Conservation (phyloP, 1,140 invertebrate species). For the Hycleus phaleratus region DNA sequence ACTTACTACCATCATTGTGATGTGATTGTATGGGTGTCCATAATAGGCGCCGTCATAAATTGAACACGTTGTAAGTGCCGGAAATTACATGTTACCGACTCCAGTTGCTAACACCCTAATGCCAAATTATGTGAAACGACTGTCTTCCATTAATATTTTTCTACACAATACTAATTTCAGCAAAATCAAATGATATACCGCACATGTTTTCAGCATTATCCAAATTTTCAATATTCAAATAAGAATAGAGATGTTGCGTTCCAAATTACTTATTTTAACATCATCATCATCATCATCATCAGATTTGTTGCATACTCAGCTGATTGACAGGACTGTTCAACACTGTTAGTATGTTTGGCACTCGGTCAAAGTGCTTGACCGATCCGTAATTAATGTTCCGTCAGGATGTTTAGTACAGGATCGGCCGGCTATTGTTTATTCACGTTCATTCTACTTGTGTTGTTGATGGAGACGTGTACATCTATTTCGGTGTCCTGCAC, state of each 20-base stretch:
- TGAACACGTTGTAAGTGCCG: slow-evolving; percentile 7
- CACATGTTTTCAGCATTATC: not conserved
- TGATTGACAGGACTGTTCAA: slow-evolving; percentile 11
- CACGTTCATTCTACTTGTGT: too few species aligned
- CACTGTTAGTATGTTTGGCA: slow-evolving; percentile 10
- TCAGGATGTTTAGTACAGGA: too few species aligned
- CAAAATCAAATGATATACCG: not conserved
- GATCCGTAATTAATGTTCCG: slow-evolving; percentile 1
- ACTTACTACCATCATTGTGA: too few species aligned
- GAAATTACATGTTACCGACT: slow-evolving; percentile 8
- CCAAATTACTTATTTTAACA: not conserved
- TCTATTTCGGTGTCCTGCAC: not conserved
- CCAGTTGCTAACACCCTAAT: slow-evolving; percentile 3
- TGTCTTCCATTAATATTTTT: not conserved
- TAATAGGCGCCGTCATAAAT: slow-evolving; percentile 6
- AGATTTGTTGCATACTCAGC: slow-evolving; percentile 17
- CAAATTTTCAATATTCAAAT: not conserved
- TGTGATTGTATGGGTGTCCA: too few species aligned
- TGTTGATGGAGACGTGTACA: too few species aligned
- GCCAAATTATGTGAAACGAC: not conserved
- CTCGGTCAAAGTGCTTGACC: slow-evolving; percentile 1
- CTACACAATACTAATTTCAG: not conserved
- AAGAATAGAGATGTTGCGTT: not conserved
- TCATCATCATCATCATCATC: not conserved
- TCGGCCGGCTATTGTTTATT: too few species aligned